phyloP scores from a whole-genome alignment of 2,113 vertebrate species.

The Rhynchopsitta pachyrhyncha region DNA sequence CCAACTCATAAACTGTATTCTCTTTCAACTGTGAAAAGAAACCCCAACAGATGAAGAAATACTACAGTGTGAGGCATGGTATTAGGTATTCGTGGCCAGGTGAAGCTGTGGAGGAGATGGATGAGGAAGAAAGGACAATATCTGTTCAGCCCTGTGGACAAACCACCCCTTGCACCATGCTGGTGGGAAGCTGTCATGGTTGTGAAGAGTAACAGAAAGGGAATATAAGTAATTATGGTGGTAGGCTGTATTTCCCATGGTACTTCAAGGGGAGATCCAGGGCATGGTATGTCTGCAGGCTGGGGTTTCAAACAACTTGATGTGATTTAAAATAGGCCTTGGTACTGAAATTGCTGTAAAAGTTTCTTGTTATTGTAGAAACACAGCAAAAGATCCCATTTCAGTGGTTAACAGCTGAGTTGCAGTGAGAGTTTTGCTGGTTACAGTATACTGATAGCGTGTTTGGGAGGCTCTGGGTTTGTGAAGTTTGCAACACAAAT shows the following conservation, averaged over 20 bases:
- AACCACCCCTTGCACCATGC: neutral
- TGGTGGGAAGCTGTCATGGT: neutral
- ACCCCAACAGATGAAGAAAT: neutral
- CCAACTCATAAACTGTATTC: constrained; percentile 16
- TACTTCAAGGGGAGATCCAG: neutral
- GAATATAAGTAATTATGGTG: neutral
- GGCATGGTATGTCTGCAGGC: neutral
- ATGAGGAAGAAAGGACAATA: neutral
- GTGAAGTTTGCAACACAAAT: neutral
- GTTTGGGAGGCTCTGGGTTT: neutral
- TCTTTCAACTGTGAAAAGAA: neutral
- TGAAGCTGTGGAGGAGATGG: neutral
- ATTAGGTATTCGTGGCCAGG: neutral
- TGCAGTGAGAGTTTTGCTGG: neutral
- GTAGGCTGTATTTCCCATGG: neutral
- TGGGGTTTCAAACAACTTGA: neutral
- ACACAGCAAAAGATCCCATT: neutral
- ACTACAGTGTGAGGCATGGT: neutral
- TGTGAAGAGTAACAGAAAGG: neutral
- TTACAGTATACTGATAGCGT: no score
- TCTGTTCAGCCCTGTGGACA: neutral
- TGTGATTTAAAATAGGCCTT: neutral
- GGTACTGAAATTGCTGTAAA: neutral
- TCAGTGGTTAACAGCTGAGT: neutral
- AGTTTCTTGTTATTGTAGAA: neutral